Base-by-base conservation (phyloP, 2,888 invertebrate species). In the Adineta ricciae region DNA sequence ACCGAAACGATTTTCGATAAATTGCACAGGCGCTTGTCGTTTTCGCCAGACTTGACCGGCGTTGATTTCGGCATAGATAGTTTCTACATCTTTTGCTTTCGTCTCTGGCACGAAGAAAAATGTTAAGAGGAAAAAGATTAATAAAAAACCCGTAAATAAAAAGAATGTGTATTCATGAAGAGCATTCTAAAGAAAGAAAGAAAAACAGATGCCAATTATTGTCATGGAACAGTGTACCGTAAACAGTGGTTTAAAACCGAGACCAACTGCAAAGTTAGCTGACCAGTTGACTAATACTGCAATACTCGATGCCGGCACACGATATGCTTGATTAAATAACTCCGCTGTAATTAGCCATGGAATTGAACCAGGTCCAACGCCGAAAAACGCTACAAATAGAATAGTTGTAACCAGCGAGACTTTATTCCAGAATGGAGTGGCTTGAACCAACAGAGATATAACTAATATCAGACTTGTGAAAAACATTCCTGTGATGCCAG, bases 321-420 rank as follows among this genome's bases (percentile, higher is more conserved):
- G 93, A 72, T 97, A 96, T 86, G 96, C 96, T 92, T 97, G 96
- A 83, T 95, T 95, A 93, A 97, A 97, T 88, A 97, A 93, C 91
- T 97, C 97, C 87, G 97, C 96, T 85, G 96, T 96, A 91, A 97
- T 96, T 93, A 97, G 95, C 97, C 97, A 97, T 52, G 97, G 97
- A 89, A 97, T 97, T 88, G 86, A 83, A 24, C 91, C 91, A 64
- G 97, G 97, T 41, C 97, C 97, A 88, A 97, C 94, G 88, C 97
- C 96, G 92, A 97, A 97, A 93, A 96, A 97, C 88, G 96, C 95
- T 89, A 96, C 93, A 92, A 97, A 94, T 88, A 96, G 95, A 91
- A 97, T 95, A 88, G 97, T 97, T 93, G 97, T 96, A 93, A 97
- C 95, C 21, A 78, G 38, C n/a, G 41, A 41, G 2, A 78, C 14